Evolutionary conservation across 2,888 invertebrate genomes (phyloP).

Genomic region (Eristalis pertinax): DNA sequence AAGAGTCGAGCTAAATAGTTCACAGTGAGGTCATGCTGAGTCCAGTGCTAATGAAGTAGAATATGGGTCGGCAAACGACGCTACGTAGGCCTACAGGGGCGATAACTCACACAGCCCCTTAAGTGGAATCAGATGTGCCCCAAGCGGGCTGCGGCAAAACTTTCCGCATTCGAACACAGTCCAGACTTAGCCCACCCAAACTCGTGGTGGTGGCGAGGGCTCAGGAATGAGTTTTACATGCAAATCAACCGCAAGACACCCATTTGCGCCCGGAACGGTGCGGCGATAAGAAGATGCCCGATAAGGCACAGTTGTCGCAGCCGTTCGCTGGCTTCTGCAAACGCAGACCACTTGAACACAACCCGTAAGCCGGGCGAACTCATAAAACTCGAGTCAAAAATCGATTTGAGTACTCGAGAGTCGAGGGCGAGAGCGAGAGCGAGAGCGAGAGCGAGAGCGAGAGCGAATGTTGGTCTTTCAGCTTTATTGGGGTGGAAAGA

Average conservation of each 20-base stretch:
- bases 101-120: conserved; percentile 31
- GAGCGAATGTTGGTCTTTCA: conserved; percentile 52
- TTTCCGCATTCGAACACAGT: conserved; percentile 28
- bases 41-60: background rate
- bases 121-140: background rate
- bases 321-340: conserved; percentile 40
- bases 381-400: conserved; percentile 61
- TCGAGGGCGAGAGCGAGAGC: conserved; percentile 28
- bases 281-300: conserved; percentile 49
- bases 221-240: conserved; percentile 40
- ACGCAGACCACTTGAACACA: background rate
- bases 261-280: background rate
- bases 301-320: conserved; percentile 55
- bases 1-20: conserved; percentile 36
- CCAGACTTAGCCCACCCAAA: background rate
- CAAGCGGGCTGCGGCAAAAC: conserved; percentile 21
- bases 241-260: conserved; percentile 52
- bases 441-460: conserved; percentile 24
- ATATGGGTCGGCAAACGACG: conserved; percentile 45
- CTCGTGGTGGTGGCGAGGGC: background rate
- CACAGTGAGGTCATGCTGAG: conserved; percentile 57
- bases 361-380: conserved; percentile 3
- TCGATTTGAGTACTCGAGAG: conserved; percentile 57
- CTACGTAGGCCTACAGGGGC: conserved; percentile 39
- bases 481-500: conserved; percentile 64